These are phyloP conservation scores for Paedocypris sp. DNA, from an alignment of 2,113 vertebrate genomes.

Conservation along the genomic window DNA sequence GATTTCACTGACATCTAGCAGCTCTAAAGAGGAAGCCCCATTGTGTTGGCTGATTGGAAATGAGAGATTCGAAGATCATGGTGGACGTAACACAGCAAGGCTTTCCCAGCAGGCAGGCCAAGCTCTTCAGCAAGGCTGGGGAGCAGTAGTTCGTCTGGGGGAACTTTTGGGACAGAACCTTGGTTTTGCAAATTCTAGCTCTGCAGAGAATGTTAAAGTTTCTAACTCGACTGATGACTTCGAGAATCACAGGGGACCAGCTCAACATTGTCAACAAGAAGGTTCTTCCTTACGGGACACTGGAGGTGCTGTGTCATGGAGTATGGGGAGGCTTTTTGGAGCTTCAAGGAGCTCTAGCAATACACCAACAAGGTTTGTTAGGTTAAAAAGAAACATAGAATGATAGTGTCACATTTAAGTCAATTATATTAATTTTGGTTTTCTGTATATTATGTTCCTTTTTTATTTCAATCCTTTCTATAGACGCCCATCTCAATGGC, in stretches of 20 bases:
- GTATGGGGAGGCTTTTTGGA: constrained; percentile 79
- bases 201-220: constrained; percentile 5
- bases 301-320: constrained; percentile 49
- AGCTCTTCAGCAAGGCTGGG: constrained; percentile 74
- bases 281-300: constrained; percentile 23
- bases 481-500: constrained; percentile 86
- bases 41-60: constrained; percentile 51
- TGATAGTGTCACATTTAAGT: too few species aligned
- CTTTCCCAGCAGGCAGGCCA: constrained; percentile 59
- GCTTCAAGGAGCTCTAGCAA: constrained; percentile 53
- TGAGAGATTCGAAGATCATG: constrained; percentile 44
- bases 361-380: constrained; percentile 27
- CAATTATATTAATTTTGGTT: not conserved
- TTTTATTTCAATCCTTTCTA: not conserved
- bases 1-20: not conserved
- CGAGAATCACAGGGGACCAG: not conserved
- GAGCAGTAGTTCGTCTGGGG: constrained; percentile 72
- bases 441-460: not conserved
- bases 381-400: too few species aligned
- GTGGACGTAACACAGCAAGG: constrained; percentile 36
- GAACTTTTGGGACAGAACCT: constrained; percentile 64
- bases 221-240: not conserved
- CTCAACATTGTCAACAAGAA: constrained; percentile 4
- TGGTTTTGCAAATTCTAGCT: constrained; percentile 32
- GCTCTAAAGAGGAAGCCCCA: constrained; percentile 32